Evolutionary conservation across 2,797 vertebrate species (phyloP), one percentile per base, ranked within the genome.

Genomic region (Channa striata): DNA sequence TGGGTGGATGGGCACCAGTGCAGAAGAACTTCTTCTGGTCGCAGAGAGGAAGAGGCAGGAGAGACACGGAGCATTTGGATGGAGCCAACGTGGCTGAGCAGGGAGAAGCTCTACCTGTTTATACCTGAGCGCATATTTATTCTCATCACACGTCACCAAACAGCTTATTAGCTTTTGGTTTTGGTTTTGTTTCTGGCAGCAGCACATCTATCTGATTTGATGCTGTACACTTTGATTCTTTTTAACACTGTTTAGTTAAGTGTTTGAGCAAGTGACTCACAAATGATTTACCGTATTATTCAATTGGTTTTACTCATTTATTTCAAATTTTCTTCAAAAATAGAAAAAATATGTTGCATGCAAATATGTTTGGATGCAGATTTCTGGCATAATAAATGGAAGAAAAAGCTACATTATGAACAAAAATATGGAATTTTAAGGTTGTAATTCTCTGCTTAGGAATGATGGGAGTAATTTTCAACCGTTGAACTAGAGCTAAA

Each of bases 21-120:
- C 96, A 97, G 95, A 97, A 97, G 94, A 96, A 95, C 96, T 95
- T 95, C 94, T 95, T 92, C 95, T 96, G 92, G 93, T 94, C 90
- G 81, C 56, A 34, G 40, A 71, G 48, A 19, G 21, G 37, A 23
- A 25, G 37, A 52, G 69, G 30, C 52, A 50, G 42, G 16, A 20
- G 52, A 76, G 40, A 47, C 68, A 63, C 17, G 39, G 13, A 21
- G 25, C 20, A 17, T 20, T 20, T 4, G 5, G 33, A 42, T n/a
- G 8, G 40, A 49, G 47, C 36, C 37, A 39, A 16, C 39, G 17
- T 17, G 7, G 39, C 19, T 39, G 36, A 58, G 30, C 16, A n/a
- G 8, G 0, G 1, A 62, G 68, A 40, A 37, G 30, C 2, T 0
- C 40, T 44, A 67, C 66, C 40, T 71, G 74, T 21, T 42, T 58